Evolutionary conservation across 1,140 invertebrate species (phyloP), one percentile per base, ranked within the genome.

Genomic region (Dermatophagoides farinae): DNA sequence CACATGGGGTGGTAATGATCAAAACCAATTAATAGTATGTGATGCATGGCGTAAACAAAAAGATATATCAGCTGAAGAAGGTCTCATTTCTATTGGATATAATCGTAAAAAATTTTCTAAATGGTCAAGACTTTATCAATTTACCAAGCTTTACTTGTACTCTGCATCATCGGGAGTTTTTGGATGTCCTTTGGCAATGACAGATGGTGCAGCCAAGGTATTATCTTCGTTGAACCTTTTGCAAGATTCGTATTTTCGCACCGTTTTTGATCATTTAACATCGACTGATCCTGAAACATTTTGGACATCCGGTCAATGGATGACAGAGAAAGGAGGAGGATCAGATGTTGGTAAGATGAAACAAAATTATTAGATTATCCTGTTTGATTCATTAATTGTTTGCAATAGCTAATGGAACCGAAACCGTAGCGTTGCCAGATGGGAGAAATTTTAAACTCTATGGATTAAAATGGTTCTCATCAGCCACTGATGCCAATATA

Each of bases 271-370:
- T 1, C 66, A 70, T 14, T 66, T 80, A 8, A 76, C 70, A 8
- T 70, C 71, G 41, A 64, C 77, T 54, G 69, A 77, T 65, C 75
- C 77, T 0, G 57, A 67, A 6, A 63, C 70, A 20, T 79, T 79
- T 64, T 80, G 78, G 79, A 80, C 78, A 14, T 78, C 77, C 61
- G 79, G 79, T 10, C 79, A 80, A 65, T 80, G 79, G 79, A 80
- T 80, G 79, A 80, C 79, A 16, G 79, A 80, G 63, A 73, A 72
- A 64, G 68, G 67, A 65, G 78, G 79, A 58, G 79, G 79, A n/a
- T 79, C 77, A 38, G 79, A 80, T 72, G 79, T 80, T 22, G 54
- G 54, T 57, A 39, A 40, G 54, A 40, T 23, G n/a, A 38, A 18
- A 54, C 18, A 16, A n/a, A 37, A 40, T 39, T 16, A 14, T n/a